Evolutionary conservation across 2,797 vertebrate species (phyloP), one percentile per base, ranked within the genome.

Genomic region (Peromyscus nudipes): DNA sequence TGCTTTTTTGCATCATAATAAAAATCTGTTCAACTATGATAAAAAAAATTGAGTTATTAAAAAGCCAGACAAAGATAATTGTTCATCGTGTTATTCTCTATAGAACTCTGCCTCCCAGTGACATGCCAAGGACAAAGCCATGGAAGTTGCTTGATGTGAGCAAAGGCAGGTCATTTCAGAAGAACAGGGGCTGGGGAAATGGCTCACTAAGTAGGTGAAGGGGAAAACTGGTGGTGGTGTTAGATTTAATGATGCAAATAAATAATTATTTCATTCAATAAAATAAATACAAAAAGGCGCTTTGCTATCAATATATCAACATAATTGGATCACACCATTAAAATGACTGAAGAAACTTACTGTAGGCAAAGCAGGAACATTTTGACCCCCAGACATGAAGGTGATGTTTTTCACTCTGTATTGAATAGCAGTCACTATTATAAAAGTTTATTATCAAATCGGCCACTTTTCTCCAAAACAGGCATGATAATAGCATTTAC

Each of bases 321-420:
- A 96, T 91, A 95, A 94, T 29, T 92, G 27, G 40, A 90, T 91
- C 40, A 21, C 75, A n/a, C 46, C 34, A 82, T 95, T 69, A 76
- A 95, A 95, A 92, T 84, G 23, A 80, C 94, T 69, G 27, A 92
- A 73, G 31, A 89, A 89, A 75, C 19, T 79, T 65, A 92, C 55
- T 49, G 81, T 37, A 84, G 40, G 21, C 27, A 91, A 94, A 91
- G 31, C 34, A 65, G 34, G 25, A n/a, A 79, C n/a, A 67, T 94
- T 85, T 91, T 85, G 25, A 82, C 84, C 67, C 80, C 87, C 62
- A 92, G 89, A 86, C 73, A 95, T 46, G 80, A 86, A 88, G 34
- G 29, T 29, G 43, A 8, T 64, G 1, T 93, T 94, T 52, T 90
- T 52, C 7, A 84, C 52, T 81, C 52, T 88, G 27, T 81, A 85